Evolutionary conservation across 2,797 vertebrate species (phyloP).

Genomic region (Tarsius wallacei): DNA sequence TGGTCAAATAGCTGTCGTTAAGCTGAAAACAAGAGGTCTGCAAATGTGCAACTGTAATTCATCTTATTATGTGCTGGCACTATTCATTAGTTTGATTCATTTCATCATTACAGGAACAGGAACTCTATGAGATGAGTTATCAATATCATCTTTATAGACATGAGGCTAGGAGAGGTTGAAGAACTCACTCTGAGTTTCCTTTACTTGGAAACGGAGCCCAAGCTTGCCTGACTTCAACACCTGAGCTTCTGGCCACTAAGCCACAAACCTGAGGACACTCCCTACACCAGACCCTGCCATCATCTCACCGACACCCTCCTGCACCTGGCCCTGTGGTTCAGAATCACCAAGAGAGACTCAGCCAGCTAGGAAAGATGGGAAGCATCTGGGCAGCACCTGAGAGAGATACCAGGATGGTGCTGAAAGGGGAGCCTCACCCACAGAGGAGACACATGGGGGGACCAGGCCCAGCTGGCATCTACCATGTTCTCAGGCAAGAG

Average conservation of each 20-base stretch:
- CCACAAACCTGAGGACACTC: background rate
- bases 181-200: background rate
- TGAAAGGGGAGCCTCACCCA: background rate
- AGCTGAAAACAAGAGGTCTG: background rate
- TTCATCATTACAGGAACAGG: background rate
- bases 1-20: background rate
- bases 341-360: background rate
- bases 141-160: background rate
- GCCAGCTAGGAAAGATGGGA: background rate
- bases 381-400: background rate
- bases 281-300: background rate
- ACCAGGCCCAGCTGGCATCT: no score
- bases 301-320: background rate
- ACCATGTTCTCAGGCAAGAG: background rate
- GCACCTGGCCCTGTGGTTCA: background rate
- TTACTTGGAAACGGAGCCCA: constrained; percentile 13
- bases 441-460: accelerated
- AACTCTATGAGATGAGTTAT: background rate
- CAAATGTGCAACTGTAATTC: accelerated
- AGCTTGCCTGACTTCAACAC: background rate
- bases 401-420: background rate
- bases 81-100: background rate
- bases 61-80: background rate
- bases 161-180: background rate
- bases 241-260: background rate